Evolutionary conservation across 1,140 invertebrate genomes (phyloP).

Genomic region (Lethocerus indicus): DNA sequence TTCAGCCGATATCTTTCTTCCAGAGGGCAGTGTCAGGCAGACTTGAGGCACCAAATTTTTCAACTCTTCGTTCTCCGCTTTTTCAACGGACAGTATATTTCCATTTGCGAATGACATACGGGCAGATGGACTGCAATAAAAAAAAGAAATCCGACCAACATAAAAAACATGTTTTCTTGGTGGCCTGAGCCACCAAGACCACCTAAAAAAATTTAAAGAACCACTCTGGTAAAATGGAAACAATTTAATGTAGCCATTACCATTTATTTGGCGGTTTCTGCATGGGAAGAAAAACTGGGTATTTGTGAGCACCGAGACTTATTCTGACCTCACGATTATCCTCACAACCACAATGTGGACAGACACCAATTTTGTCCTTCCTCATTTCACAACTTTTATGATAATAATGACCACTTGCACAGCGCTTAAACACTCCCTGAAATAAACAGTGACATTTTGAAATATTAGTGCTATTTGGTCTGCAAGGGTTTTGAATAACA

Average conservation of each 20-base stretch:
- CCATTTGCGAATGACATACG: too few relatives aligned
- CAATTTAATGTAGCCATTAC: slow-evolving; percentile 20
- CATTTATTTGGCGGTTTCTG: slow-evolving; percentile 27
- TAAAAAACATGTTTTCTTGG: too few relatives aligned
- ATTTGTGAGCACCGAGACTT: slow-evolving; percentile 33
- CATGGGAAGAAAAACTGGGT: slow-evolving; percentile 37
- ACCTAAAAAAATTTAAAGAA: too few relatives aligned
- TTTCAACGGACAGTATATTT: too few relatives aligned
- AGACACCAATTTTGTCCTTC: slow-evolving; percentile 34
- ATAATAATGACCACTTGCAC: slow-evolving; percentile 47
- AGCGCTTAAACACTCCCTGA: slow-evolving; percentile 53
- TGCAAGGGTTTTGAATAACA: not conserved
- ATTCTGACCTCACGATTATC: slow-evolving; percentile 36
- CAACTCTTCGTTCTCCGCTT: slow-evolving; percentile 20
- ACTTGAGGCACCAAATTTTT: slow-evolving; percentile 13
- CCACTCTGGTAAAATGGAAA: not conserved
- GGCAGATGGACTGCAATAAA: slow-evolving; percentile 23
- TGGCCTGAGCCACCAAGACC: too few relatives aligned
- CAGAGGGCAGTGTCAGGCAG: slow-evolving; percentile 16
- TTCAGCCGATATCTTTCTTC: slow-evolving; percentile 20
- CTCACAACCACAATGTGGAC: slow-evolving; percentile 62
- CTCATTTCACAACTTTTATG: slow-evolving; percentile 51
- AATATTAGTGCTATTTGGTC: not conserved
- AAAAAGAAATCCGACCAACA: too few relatives aligned
- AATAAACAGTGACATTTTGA: slow-evolving; percentile 4